Base-by-base conservation (phyloP, 2,113 vertebrate species). In the Xyliphius kryptos region DNA sequence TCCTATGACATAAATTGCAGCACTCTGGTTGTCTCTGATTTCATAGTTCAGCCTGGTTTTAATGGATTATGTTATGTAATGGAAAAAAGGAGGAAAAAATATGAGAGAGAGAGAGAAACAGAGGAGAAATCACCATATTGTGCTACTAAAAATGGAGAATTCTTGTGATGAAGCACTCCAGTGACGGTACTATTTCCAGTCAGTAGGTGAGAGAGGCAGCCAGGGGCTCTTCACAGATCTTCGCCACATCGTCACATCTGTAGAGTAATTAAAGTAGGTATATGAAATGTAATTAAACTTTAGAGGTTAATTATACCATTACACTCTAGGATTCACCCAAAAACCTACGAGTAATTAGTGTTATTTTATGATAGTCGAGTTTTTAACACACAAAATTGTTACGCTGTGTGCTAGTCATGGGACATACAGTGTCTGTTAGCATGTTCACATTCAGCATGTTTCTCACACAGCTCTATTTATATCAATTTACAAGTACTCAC, bases 21-120 rank as follows among this genome's bases (percentile, higher is more conserved):
- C 56, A 53, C 66, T 53, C 48, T 57, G 61, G 11, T 46, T 66
- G 49, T 6, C 36, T 71, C 46, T 37, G 52, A n/a, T n/a, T 62
- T 50, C n/a, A 16, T 2, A 38, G 48, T 47, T 68, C 62, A 75
- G 47, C 63, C 62, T 55, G 58, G 44, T 21, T 68, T 53, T 75
- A 72, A 75, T 75, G 68, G 70, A 67, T 59, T 71, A 21, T 63
- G 47, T 73, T 75, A 63, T 64, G 57, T 69, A 69, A 72, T 11
- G 37, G 32, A 56, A 5, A 15, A 19, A 43, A 40, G 48, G 12
- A n/a, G 15, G 37, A 21, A 16, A 46, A 26, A 43, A 36, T 5
- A 6, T 13, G 6, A 10, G 49, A 16, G 57, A 61, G 38, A 14
- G 13, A 47, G 17, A 47, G 13, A 20, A 49, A 16, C 15, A 36